A percentile compares a stretch with the other conserved stretches of the same genome.
Evolutionary conservation across 2,888 invertebrate species (phyloP).

Genomic region (Pristionchus fissidentatus): DNA sequence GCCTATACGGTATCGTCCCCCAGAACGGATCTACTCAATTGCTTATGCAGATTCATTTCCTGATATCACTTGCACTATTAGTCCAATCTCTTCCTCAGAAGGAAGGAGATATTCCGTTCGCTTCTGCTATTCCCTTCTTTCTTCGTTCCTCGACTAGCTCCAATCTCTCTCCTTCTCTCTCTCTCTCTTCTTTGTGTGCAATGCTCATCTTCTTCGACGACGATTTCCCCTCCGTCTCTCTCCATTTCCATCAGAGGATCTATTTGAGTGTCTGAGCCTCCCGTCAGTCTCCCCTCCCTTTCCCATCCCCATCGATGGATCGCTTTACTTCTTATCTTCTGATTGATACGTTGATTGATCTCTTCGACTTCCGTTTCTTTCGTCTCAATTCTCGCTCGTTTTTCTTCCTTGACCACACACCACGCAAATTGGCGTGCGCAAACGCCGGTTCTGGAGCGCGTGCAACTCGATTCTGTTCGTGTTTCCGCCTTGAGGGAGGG

Average conservation of each 20-base stretch:
- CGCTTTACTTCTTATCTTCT: slow-evolving; percentile 14
- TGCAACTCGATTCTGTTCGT: too few species aligned
- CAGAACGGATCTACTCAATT: not conserved
- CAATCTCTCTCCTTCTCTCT: not conserved
- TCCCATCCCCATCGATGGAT: not conserved
- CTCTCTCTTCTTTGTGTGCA: too few species aligned
- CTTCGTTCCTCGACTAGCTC: slow-evolving; percentile 26
- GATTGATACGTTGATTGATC: too few species aligned
- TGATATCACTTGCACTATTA: not conserved
- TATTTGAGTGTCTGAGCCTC: slow-evolving; percentile 35
- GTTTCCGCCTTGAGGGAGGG: too few species aligned
- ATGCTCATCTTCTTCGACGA: slow-evolving; percentile 34
- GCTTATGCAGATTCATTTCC: not conserved
- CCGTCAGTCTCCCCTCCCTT: not conserved
- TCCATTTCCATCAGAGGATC: slow-evolving; percentile 12
- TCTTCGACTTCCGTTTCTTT: not conserved
- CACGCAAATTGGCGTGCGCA: too few species aligned
- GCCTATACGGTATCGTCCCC: too few species aligned
- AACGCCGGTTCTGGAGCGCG: not conserved
- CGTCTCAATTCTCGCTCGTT: not conserved
- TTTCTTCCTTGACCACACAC: not conserved
- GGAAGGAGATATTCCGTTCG: not conserved
- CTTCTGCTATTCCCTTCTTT: not conserved
- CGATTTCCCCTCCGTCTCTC: slow-evolving; percentile 12
- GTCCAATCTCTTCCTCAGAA: not conserved